phyloP scores from a whole-genome alignment of 2,113 vertebrate species.

The Catharus bicknelli region DNA sequence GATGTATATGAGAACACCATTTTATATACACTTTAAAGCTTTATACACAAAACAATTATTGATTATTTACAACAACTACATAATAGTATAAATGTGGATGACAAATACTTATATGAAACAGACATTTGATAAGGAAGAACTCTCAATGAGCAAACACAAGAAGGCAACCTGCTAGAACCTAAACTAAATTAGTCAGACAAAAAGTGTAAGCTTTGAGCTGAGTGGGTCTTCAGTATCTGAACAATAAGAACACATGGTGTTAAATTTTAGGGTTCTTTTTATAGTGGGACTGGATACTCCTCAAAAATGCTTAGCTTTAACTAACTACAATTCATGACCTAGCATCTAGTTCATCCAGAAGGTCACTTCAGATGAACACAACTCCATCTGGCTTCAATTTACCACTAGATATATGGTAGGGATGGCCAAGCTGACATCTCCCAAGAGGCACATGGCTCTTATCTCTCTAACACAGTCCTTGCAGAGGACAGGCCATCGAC shows the following conservation, averaged over 20 bases:
- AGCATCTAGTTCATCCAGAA: neutral
- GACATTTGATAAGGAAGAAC: neutral
- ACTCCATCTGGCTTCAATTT: constrained; percentile 1
- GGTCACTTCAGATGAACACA: neutral
- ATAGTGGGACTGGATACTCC: neutral
- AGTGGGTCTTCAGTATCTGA: neutral
- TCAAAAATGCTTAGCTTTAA: neutral
- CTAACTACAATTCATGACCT: neutral
- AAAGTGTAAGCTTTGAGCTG: neutral
- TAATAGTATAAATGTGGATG: neutral
- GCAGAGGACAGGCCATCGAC: neutral
- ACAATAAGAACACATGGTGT: neutral
- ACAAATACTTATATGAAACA: neutral
- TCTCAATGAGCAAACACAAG: neutral
- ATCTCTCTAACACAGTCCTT: neutral
- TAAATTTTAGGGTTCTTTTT: neutral
- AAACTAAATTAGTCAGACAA: neutral
- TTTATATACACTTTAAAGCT: neutral
- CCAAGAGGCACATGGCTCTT: accelerated
- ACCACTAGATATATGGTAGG: neutral
- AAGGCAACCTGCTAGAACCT: neutral
- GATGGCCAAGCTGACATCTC: neutral
- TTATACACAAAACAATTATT: neutral
- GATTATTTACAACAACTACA: neutral
- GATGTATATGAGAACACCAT: neutral